Evolutionary conservation across 2,888 invertebrate genomes (phyloP).

Genomic region (Smittia sp.): DNA sequence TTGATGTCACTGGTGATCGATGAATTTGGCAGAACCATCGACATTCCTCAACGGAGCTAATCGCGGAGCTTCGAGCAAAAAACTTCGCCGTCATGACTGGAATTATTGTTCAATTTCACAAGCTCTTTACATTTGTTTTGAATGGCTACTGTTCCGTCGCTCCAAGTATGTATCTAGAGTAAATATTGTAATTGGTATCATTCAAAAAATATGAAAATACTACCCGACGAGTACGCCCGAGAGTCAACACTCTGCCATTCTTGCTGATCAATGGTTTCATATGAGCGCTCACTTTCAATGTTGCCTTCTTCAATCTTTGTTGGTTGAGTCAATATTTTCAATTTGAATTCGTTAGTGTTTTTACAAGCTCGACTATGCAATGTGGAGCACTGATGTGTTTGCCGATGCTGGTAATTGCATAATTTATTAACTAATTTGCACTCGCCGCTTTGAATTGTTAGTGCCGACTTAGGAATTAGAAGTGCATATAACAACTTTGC

Average conservation of each 20-base stretch:
- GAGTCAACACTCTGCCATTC: conserved; percentile 22
- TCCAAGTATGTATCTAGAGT: conserved; percentile 24
- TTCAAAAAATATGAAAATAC: conserved; percentile 16
- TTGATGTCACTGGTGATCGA: background rate
- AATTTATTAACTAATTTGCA: background rate
- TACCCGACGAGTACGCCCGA: background rate
- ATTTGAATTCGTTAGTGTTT: background rate
- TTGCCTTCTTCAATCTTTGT: conserved; percentile 11
- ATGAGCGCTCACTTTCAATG: background rate
- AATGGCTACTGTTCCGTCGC: conserved; percentile 3
- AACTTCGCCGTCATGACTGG: background rate
- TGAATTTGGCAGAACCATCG: background rate
- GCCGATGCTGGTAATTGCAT: background rate
- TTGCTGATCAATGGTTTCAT: conserved; percentile 19
- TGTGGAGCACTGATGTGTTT: background rate
- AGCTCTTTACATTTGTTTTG: conserved; percentile 28
- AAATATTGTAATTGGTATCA: conserved; percentile 33
- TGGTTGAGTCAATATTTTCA: background rate
- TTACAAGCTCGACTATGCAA: background rate
- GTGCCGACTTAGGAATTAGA: no score
- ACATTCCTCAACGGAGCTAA: no score
- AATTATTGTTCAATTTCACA: conserved; percentile 10
- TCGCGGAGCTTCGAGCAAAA: background rate
- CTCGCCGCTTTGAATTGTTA: background rate
- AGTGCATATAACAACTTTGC: no score